Base-by-base conservation (phyloP, 2,888 invertebrate species). In the Rugalucina vietnamica region DNA sequence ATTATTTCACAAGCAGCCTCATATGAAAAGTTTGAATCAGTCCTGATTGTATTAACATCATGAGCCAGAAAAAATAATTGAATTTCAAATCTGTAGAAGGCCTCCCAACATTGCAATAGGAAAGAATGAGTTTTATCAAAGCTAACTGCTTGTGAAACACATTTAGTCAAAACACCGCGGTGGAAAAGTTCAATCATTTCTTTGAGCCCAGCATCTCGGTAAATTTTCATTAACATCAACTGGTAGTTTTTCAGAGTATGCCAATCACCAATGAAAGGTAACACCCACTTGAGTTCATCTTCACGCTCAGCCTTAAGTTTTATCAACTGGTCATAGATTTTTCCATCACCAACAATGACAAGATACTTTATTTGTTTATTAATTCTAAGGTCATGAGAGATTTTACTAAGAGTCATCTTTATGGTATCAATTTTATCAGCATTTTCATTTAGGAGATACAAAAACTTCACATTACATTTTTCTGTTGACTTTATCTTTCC, bases 61-160 rank as follows among this genome's bases (percentile, higher is more conserved):
- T 60, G 29, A 60, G 10, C 29, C 3, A 60, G 29, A 29, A 60
- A 60, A 60, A 60, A 60, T 18, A 60, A 29, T 27, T 60, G 10
- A 27, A 60, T 29, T 18, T 60, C 27, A 29, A 34, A 50, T 14
- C 43, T 24, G 18, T 39, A 37, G 8, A 39, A 29, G 37, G 72
- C 36, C 39, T 72, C 72, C 72, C 72, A 72, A 29, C 21, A n/a
- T 39, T 72, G 72, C 18, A 72, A 8, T 18, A 72, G 39, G 18
- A 72, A 72, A n/a, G 21, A 27, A 73, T 73, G 43, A 12, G 73
- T 73, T 27, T 73, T 73, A 29, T 73, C 73, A 73, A 73, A 73
- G n/a, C 50, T 32, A 12, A 32, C 29, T 18, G 60, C 60, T 18
- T 60, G 29, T 29, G 8, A 60, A 4, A 60, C 60, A 10, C 27